Evolutionary conservation across 2,797 vertebrate species (phyloP), one percentile per base, ranked within the genome.

Genomic region (Chaenodraco wilsoni): DNA sequence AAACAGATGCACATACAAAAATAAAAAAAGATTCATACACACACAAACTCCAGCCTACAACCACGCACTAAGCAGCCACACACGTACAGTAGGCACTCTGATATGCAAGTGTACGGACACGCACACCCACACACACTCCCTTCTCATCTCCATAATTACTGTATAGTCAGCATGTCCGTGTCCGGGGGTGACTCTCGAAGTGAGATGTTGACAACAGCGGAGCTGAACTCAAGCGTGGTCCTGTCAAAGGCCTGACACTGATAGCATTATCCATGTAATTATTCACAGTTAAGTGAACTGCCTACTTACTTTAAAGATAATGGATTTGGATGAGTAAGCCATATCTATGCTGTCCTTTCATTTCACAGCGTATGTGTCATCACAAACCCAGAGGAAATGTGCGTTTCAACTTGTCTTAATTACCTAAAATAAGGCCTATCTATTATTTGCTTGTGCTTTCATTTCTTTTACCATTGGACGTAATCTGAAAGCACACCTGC

Each of bases 181-280:
- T 91, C 86, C 82, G 82, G 82, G 84, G 85, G 82, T 89, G 90
- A 91, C 86, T 91, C 91, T 90, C 80, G 88, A 85, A 90, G 87
- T 84, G 85, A 92, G 81, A 90, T 87, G 92, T 91, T 92, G 90
- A 94, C 93, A 92, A 87, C 75, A 74, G 84, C 67, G 60, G 74
- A 86, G 86, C 75, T 86, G 81, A 90, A 89, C 89, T 88, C 89
- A 84, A 87, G 86, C 89, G 84, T 84, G 86, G 75, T 86, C 83
- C 81, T 74, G 91, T 93, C 91, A 91, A 89, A 93, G 89, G 89
- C 79, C 85, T 80, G 90, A 92, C 88, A 86, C 89, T 91, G 88
- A 92, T 89, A 88, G 81, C 84, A 92, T 93, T 94, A 94, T 91
- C 84, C 46, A 37, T 84, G 81, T 84, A 90, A 93, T 94, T 93